Base-by-base conservation (phyloP, 2,888 invertebrate genomes). In the Eledone cirrhosa region DNA sequence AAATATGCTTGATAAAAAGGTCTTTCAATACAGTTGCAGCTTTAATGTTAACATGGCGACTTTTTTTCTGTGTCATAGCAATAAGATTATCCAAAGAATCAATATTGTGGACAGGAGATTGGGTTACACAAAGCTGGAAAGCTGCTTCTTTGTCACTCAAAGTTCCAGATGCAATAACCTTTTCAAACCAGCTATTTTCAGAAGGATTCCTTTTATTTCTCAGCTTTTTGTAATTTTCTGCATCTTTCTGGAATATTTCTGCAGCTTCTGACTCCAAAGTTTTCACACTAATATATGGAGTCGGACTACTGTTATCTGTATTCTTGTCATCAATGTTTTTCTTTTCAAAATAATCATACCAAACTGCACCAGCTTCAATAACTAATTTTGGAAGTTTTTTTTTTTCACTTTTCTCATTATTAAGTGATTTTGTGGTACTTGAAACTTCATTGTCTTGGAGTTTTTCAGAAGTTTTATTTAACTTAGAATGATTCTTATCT, bases 121-220 rank as follows among this genome's bases (percentile, higher is more conserved):
- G 94, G 92, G 96, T 94, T 81, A 97, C 93, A 33, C 94, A 91
- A 33, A 97, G 92, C 11, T 95, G 94, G 80, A 94, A 94, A 0
- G 97, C 97, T 3, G 97, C 96, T 80, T 96, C 93, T 92, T 95
- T 95, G 91, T 97, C 97, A 0, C 94, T 93, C 0, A 94, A 93
- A 0, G 97, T 96, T 82, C 97, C 97, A 84, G 94, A 94, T 19
- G 93, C 92, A 84, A 96, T 92, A 16, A 97, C 93, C 8, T 88
- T 90, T 80, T 86, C 87, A 81, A 90, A 84, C 90, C 90, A 90
- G 7, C 84, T 84, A 0, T 89, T 88, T 79, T 91, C 90, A 14
- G 89, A 88, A 41, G 82, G 82, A 81, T 88, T 88, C 0, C 81
- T 82, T 27, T 82, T 84, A 63, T 88, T 87, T 79, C 86, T 82